Percentiles rank a stretch among this genome's conserved stretches.
Conservation (phyloP, 2,113 vertebrate genomes). For the Orcinus orca region DNA sequence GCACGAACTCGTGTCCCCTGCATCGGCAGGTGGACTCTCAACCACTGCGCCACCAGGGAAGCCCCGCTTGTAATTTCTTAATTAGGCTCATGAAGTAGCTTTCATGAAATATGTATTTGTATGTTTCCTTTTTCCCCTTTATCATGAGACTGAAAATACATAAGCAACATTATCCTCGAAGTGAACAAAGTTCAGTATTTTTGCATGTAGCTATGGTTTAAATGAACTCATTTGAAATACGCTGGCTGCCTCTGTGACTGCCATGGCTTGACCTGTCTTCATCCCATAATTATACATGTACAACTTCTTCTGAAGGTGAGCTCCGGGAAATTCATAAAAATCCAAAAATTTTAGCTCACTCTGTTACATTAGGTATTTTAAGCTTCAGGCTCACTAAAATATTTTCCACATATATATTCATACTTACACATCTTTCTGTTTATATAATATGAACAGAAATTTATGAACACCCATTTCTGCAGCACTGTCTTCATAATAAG, state of each 20-base stretch:
- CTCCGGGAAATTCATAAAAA: neutral
- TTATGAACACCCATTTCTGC: neutral
- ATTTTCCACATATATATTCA: neutral
- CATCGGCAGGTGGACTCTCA: too few species aligned
- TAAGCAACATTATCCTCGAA: neutral
- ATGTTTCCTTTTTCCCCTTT: conserved; percentile 11
- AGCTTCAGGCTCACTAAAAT: neutral
- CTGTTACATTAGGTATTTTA: conserved; percentile 30
- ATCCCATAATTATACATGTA: conserved; percentile 4
- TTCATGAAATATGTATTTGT: conserved; percentile 38
- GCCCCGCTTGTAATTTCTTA: neutral
- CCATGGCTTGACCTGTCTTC: neutral
- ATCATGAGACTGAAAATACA: neutral
- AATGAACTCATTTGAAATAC: conserved; percentile 4
- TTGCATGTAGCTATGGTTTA: neutral
- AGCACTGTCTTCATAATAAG: conserved; percentile 27
- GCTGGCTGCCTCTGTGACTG: neutral
- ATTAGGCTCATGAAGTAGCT: conserved; percentile 2
- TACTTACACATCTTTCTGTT: neutral
- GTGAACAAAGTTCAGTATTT: neutral
- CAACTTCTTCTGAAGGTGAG: neutral
- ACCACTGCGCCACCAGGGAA: too few species aligned
- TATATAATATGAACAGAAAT: neutral
- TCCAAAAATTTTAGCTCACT: neutral
- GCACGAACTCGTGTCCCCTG: too few species aligned